Evolutionary conservation across 2,113 vertebrate species (phyloP).

Genomic region (Ptilorrhoa leucosticta): DNA sequence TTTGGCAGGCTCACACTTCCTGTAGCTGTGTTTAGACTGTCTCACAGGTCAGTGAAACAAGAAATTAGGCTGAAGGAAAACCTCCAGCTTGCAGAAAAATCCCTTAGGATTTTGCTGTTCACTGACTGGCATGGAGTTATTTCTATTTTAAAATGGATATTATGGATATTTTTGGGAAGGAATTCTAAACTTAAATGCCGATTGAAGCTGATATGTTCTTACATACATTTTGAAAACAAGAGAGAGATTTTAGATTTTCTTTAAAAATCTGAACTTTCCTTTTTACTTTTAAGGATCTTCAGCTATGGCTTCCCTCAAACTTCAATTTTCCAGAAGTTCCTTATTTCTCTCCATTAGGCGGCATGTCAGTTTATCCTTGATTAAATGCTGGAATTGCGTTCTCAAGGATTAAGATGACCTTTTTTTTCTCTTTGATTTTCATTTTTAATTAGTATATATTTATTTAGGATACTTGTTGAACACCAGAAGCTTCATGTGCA

Average conservation of each 20-base stretch:
- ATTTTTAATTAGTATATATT: neutral
- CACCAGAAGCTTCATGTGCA: neutral
- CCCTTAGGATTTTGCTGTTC: neutral
- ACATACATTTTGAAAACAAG: neutral
- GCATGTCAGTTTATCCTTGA: neutral
- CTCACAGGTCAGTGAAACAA: neutral
- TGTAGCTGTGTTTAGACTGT: neutral
- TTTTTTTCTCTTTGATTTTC: neutral
- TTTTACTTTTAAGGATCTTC: neutral
- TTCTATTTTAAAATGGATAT: neutral
- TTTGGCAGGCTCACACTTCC: neutral
- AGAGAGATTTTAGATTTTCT: neutral
- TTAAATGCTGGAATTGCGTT: neutral
- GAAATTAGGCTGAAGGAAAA: neutral
- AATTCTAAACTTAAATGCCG: neutral
- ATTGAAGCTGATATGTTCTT: neutral
- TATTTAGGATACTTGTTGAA: neutral
- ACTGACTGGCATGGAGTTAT: neutral
- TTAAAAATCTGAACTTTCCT: neutral
- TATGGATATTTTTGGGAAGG: neutral
- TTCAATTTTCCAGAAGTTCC: neutral
- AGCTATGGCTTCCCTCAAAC: neutral
- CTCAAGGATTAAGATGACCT: neutral
- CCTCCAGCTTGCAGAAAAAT: neutral
- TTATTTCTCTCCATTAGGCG: neutral